These are phyloP conservation scores for Nettapus auritus DNA, from an alignment of 2,113 vertebrate genomes.

Conservation along the genomic window DNA sequence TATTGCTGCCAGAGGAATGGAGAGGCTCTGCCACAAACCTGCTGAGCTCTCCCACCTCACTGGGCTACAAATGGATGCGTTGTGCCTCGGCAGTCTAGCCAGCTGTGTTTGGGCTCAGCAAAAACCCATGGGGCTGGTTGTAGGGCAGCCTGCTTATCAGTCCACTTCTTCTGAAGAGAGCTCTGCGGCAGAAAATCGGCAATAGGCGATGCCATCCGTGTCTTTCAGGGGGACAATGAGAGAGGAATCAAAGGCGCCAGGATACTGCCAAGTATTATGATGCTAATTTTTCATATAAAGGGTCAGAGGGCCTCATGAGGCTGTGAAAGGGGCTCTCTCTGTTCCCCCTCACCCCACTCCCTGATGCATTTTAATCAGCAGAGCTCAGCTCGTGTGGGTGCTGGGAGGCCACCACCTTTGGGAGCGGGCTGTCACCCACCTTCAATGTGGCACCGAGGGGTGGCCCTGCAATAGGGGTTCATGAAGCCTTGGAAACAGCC, in stretches of 20 bases:
- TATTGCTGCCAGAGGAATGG: neutral
- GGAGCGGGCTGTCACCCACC: neutral
- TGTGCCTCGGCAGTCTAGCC: neutral
- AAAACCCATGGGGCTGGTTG: neutral
- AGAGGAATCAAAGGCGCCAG: neutral
- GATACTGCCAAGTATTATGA: neutral
- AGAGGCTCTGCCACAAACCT: neutral
- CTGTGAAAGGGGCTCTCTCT: neutral
- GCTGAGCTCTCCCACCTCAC: neutral
- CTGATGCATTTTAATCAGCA: neutral
- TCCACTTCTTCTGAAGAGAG: neutral
- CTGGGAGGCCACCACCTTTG: neutral
- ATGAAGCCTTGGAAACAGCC: neutral
- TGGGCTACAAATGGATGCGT: neutral
- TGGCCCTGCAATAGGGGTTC: neutral
- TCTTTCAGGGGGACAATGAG: constrained; percentile 1
- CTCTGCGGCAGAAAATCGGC: neutral
- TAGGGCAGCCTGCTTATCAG: neutral
- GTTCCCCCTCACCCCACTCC: neutral
- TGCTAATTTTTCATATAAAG: constrained; percentile 42
- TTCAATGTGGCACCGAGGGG: fast-evolving
- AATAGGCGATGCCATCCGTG: neutral
- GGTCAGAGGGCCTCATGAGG: neutral
- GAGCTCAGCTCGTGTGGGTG: fast-evolving
- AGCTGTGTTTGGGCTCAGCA: neutral